phyloP scores from a whole-genome alignment of 1,140 invertebrate genomes.

The Bombus impatiens region DNA sequence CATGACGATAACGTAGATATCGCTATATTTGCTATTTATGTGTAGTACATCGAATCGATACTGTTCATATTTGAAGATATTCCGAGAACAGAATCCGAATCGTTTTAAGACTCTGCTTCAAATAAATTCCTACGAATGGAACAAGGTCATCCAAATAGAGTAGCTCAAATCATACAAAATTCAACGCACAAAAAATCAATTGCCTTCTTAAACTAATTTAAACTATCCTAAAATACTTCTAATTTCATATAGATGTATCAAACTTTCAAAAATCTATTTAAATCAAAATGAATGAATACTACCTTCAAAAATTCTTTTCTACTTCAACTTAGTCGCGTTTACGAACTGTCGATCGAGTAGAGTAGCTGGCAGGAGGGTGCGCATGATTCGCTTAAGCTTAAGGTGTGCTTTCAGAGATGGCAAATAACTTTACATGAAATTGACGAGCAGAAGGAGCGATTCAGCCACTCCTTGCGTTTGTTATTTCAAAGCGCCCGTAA shows the following conservation, averaged over 20 bases:
- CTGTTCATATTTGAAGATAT: neutral
- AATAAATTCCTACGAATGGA: neutral
- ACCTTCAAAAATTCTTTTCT: neutral
- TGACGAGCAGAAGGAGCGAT: neutral
- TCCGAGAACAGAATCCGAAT: neutral
- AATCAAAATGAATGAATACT: neutral
- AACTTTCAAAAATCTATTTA: neutral
- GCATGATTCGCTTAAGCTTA: neutral
- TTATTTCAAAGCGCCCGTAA: constrained; percentile 13
- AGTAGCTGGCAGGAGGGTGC: neutral
- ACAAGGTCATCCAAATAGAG: neutral
- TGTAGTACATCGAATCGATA: neutral
- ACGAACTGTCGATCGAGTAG: neutral
- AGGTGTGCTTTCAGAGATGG: no score
- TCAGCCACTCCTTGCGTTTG: neutral
- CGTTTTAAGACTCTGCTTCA: neutral
- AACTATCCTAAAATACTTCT: neutral
- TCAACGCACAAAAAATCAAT: neutral
- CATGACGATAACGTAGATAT: neutral
- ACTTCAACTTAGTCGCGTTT: neutral
- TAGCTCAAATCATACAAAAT: neutral
- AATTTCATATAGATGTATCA: neutral
- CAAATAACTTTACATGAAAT: constrained; percentile 5
- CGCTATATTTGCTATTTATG: neutral
- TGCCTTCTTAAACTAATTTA: neutral